Evolutionary conservation across 1,140 invertebrate species (phyloP), one percentile per base, ranked within the genome.

Genomic region (Trichogramma pretiosum): DNA sequence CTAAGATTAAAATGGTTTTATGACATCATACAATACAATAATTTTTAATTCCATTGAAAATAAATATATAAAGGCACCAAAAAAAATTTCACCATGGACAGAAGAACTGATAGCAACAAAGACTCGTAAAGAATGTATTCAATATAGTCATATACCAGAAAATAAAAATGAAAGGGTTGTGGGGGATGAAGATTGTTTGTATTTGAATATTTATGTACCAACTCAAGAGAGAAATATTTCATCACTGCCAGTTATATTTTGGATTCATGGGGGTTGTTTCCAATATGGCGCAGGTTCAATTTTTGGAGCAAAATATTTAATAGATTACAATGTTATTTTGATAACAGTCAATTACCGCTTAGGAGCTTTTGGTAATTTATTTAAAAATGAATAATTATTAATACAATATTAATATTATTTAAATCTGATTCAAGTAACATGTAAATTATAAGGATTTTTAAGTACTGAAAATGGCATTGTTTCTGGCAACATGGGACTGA

Each of bases 401-500:
- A n/a, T n/a, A n/a, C n/a, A n/a, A n/a, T n/a, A n/a, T n/a, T n/a
- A n/a, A n/a, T n/a, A n/a, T n/a, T n/a, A n/a, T n/a, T n/a, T n/a
- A n/a, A n/a, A n/a, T n/a, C n/a, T n/a, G n/a, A n/a, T n/a, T n/a
- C n/a, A n/a, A n/a, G n/a, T n/a, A n/a, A n/a, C n/a, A n/a, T 5
- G 8, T 18, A 17, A 11, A 37, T n/a, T 52, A 33, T 7, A 8
- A 71, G 74, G 74, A 26, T 79, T 79, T 48, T 57, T 80, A n/a
- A 75, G 74, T 22, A 76, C 75, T 3, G 75, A 73, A 46, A 75
- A 78, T 56, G 63, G 65, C 21, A 49, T 70, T 3, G 56, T 75
- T n/a, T 74, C 75, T 10, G 78, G 78, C 4, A 80, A 80, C 48
- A 76, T 74, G 59, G 78, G 78, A 21, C 54, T 83, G 19, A 76